A percentile compares a stretch with the other conserved stretches of the same genome.
These are phyloP conservation scores for Macropodus opercularis DNA, from an alignment of 2,797 vertebrate species.

Conservation along the genomic window DNA sequence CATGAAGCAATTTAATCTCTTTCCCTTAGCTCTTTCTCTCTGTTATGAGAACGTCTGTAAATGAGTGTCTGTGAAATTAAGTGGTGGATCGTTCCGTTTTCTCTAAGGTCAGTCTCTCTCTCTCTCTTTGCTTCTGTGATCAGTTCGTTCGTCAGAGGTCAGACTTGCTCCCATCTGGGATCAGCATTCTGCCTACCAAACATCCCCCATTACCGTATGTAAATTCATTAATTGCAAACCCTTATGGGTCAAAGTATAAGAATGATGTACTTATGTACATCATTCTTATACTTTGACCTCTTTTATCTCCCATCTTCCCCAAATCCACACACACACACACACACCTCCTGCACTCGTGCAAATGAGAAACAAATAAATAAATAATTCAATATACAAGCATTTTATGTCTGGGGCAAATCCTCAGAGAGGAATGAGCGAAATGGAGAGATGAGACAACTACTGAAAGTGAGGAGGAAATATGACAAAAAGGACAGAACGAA, in stretches of 20 bases:
- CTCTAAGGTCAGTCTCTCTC: constrained; percentile 61
- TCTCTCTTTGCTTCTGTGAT: constrained; percentile 57
- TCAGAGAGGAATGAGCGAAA: constrained; percentile 40
- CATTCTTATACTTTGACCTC: constrained; percentile 66
- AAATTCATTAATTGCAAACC: constrained; percentile 79
- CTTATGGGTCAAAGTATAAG: too few species aligned
- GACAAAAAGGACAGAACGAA: constrained; percentile 5
- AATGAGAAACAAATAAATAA: constrained; percentile 59
- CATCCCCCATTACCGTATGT: constrained; percentile 77
- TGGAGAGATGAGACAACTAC: constrained; percentile 28
- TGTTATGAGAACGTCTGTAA: constrained; percentile 76
- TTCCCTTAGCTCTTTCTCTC: constrained; percentile 59
- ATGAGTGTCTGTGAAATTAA: constrained; percentile 79
- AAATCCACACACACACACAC: constrained; percentile 13
- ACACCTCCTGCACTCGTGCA: constrained; percentile 40
- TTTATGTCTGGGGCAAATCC: constrained; percentile 54
- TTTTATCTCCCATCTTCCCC: constrained; percentile 31
- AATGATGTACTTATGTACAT: too few species aligned
- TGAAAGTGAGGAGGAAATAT: constrained; percentile 18
- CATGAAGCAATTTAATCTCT: constrained; percentile 81
- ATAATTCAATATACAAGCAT: constrained; percentile 45
- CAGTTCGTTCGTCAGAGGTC: constrained; percentile 76
- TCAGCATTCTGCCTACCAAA: constrained; percentile 64
- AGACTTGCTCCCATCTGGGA: constrained; percentile 61
- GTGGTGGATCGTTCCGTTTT: constrained; percentile 67